Base-by-base conservation (phyloP, 1,140 invertebrate species). In the Planococcus citri region DNA sequence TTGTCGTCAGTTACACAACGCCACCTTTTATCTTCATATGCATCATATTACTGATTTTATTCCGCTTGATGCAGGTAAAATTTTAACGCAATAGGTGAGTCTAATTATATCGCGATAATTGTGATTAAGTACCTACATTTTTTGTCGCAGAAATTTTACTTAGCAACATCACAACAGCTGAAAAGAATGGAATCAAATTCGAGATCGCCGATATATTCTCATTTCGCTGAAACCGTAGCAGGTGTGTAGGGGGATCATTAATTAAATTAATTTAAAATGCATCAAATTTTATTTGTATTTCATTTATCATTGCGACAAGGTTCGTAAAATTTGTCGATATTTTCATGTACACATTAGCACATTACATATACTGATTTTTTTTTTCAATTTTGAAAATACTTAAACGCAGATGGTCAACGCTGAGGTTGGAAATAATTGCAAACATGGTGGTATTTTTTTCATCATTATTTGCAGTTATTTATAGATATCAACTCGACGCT, bases 171-270 rank as follows among this genome's bases (percentile, higher is more conserved):
- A 1, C 80, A 96, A 25, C 96, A 99, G 77, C 78, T 99, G 70
- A 98, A 97, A 82, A 84, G 97, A 58, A 77, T 99, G 27, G 95
- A 98, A 78, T 98, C 95, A 0, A 88, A 97, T 0, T 94, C 92
- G n/a, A 84, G 95, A 67, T 98, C 95, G 9, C 96, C 97, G 0
- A 97, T 99, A 75, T 98, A 97, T 80, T 96, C 95, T 4, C 95
- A 98, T 81, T 98, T 98, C 78, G 91, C 93, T 68, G 95, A 98
- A 84, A 95, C 90, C 29, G 85, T 95, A 70, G 60, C 73, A 78
- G 89, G 89, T 57, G 84, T 87, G 70, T 67, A 70, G 21, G 9
- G 20, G 6, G 6, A 12, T 17, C n/a, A n/a, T 51, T 51, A 51
- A 8, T 6, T 37, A 37, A 37, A 37, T 37, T 37, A 51, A 51